Evolutionary conservation across 35 echinoderm and acorn worm species (phyloP), one percentile per base, ranked within the genome.

Genomic region (Ophioderma brevispina): DNA sequence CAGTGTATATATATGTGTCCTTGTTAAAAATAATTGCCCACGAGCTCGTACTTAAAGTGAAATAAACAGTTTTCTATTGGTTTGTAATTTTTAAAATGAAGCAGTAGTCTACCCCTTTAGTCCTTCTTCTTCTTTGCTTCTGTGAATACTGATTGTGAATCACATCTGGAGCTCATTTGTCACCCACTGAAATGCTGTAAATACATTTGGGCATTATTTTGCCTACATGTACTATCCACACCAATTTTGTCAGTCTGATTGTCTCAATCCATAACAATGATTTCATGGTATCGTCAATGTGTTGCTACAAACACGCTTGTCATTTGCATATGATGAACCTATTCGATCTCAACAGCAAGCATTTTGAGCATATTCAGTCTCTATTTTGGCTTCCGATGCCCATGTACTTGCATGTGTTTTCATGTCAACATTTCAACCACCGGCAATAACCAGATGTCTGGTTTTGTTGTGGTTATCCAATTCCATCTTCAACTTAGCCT

Each of bases 301-400:
- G 10, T n/a, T 13, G 10, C 59, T 13, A n/a, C n/a, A n/a, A n/a
- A 25, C 28, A 30, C 10, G 59, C n/a, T 18, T 30, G n/a, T 70
- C 59, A 70, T 70, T 25, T 13, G 59, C 8, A 11, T 8, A 21
- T 11, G 46, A 52, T 21, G 46, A n/a, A n/a, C n/a, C n/a, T n/a
- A n/a, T n/a, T n/a, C n/a, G n/a, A n/a, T n/a, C n/a, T n/a, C n/a
- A n/a, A n/a, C n/a, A n/a, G n/a, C n/a, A n/a, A n/a, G n/a, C n/a
- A 84, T 55, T 30, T 84, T 84, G 34, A 84, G 55, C 81, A 84
- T 84, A 37, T 84, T 39, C 81, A 40, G 40, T 84, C 41, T 18
- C 31, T 50, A 55, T 84, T 55, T 46, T 84, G 81, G 4, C 49
- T 84, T 31, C 31, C 31, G 11, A 40, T 84, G 28, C 39, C 49